Evolutionary conservation across 2,797 vertebrate genomes (phyloP), one percentile per base, ranked within the genome.

Genomic region (Thunnus albacares): DNA sequence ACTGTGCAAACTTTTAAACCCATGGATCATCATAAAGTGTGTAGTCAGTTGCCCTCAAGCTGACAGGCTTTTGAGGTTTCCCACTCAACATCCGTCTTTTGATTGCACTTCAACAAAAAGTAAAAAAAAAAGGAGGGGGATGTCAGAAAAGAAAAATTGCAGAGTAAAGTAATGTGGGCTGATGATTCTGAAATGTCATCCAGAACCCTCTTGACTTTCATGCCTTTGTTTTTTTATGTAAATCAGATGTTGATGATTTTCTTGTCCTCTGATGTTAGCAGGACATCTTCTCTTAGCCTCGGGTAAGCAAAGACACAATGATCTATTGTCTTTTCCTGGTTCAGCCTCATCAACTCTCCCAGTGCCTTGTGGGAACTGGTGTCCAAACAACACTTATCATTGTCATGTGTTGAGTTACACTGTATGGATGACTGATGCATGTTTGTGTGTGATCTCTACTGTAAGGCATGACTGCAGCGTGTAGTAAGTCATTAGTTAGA

Each of bases 341-440:
- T 89, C 70, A 65, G 83, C 73, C 79, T 89, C 88, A 87, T 89
- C 81, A 80, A 68, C 82, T 80, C 84, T 61, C 56, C 58, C 53
- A 53, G 38, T 67, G 81, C 76, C 74, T 85, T 72, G 38, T 90
- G 83, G 87, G 83, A 88, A 77, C 18, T 75, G 76, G 53, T 77
- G 79, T 80, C 83, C 89, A 90, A 81, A 90, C 77, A 90, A 77
- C 71, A 85, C 87, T 89, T 71, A 82, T 86, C 76, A 81, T 61
- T 81, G 77, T 84, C 78, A 83, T 61, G 56, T 45, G 62, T 24
- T 82, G 64, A 56, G 79, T 74, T 84, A 30, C 56, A 73, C 67
- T 57, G 73, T 64, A 79, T 26, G 43, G 60, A 49, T 79, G 81
- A 87, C 38, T 73, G 81, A 77, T 82, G 66, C 55, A 56, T 71